These are phyloP conservation scores for Nanger granti DNA, from an alignment of 2,113 vertebrate species.

Conservation along the genomic window DNA sequence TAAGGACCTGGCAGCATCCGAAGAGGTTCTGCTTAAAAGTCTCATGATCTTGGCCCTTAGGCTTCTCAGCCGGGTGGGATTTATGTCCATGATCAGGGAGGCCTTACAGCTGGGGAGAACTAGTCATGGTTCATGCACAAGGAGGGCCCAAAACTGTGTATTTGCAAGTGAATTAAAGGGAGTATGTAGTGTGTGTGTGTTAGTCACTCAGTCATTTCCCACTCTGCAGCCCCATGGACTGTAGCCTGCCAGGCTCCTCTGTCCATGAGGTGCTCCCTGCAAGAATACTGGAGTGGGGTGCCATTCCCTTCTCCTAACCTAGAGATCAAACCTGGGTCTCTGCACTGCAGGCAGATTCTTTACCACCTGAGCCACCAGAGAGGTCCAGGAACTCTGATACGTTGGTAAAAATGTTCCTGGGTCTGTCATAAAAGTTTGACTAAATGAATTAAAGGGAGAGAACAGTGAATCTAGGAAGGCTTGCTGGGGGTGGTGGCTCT, in stretches of 20 bases:
- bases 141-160: not conserved
- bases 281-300: not conserved
- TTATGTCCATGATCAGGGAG: not conserved
- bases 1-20: not conserved
- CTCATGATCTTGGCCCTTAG: not conserved
- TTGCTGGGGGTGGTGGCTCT: not conserved
- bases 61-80: not conserved
- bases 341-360: not conserved
- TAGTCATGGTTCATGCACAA: not conserved
- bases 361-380: not conserved
- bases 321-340: not conserved
- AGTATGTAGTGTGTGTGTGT: not conserved
- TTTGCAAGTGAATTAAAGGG: not conserved
- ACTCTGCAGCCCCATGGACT: not conserved
- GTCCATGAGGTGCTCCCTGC: not conserved
- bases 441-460: not conserved
- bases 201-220: not conserved
- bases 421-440: not conserved
- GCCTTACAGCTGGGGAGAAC: not conserved
- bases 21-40: not conserved
- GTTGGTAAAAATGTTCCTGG: not conserved
- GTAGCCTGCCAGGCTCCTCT: not conserved
- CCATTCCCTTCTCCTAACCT: not conserved
- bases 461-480: not conserved
- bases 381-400: not conserved